Evolutionary conservation across 2,888 invertebrate genomes (phyloP), one percentile per base, ranked within the genome.

Genomic region (Bruchidius siliquastri): DNA sequence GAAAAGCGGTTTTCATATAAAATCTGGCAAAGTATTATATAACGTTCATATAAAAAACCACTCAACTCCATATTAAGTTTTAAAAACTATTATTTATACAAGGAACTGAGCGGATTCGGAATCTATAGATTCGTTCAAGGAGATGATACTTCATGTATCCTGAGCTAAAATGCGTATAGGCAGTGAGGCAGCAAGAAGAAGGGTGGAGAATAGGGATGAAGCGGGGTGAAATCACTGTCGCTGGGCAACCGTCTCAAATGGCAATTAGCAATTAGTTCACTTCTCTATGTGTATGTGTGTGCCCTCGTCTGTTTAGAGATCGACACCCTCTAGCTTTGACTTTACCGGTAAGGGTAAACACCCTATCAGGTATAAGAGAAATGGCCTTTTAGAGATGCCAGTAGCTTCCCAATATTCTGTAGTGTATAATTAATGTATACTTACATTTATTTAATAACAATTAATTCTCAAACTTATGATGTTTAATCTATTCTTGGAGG

Each of bases 241-340:
- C 83, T 79, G 80, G 82, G 84, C 84, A 83, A 83, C 84, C 80
- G 81, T 80, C 81, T 84, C 83, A 84, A 83, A 84, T 83, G 77
- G 82, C 82, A 85, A 85, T 85, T 85, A 85, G 84, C 84, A 85
- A 85, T 85, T 84, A 85, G 81, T 79, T 81, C 84, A 83, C 84
- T 84, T 85, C 81, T 82, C 79, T 81, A 74, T 76, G 76, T 77
- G 77, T 77, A 76, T 77, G 21, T 68, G 68, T 81, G 75, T 76
- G 76, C 76, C 75, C 76, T 75, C 76, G 80, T 81, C 79, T 81
- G 82, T 83, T 83, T 82, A 81, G 80, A 82, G 80, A 83, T 81
- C 82, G 79, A 79, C 81, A 79, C 82, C 81, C 81, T 78, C 76
- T 73, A 71, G 72, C 75, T 76, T 75, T 72, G 49, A 49, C 49